Conservation (phyloP, 1,140 invertebrate genomes). For the Cydia amplana region DNA sequence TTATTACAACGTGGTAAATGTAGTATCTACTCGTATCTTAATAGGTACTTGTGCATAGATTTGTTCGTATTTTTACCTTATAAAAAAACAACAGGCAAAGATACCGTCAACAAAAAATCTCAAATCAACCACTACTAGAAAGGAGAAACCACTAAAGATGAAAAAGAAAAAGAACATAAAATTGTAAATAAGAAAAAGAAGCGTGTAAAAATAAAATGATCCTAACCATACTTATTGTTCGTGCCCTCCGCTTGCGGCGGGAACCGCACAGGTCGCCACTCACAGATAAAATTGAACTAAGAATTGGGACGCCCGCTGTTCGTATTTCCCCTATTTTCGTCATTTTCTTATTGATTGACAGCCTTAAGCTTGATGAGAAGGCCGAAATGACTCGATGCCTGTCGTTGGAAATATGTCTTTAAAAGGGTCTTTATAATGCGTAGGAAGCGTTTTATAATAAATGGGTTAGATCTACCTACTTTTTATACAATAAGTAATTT, state of each 20-base stretch:
- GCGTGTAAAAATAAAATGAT: not conserved
- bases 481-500: too few species aligned
- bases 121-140: too few species aligned
- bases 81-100: too few species aligned
- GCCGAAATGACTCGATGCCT: conserved; percentile 1
- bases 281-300: not conserved
- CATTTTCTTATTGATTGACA: conserved; percentile 50
- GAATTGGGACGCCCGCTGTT: not conserved
- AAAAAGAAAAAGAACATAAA: not conserved
- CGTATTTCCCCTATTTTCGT: conserved; percentile 45
- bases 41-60: too few species aligned
- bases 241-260: not conserved
- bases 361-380: conserved; percentile 49
- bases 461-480: too few species aligned
- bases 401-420: conserved; percentile 34
- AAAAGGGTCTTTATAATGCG: not conserved
- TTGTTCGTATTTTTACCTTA: too few species aligned
- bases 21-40: too few species aligned
- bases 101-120: too few species aligned
- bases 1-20: too few species aligned
- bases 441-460: not conserved
- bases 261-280: not conserved
- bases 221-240: conserved; percentile 1
- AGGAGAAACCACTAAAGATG: not conserved
- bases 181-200: not conserved